Evolutionary conservation across 2,797 vertebrate species (phyloP).

Genomic region (Anabacerthia variegaticeps): DNA sequence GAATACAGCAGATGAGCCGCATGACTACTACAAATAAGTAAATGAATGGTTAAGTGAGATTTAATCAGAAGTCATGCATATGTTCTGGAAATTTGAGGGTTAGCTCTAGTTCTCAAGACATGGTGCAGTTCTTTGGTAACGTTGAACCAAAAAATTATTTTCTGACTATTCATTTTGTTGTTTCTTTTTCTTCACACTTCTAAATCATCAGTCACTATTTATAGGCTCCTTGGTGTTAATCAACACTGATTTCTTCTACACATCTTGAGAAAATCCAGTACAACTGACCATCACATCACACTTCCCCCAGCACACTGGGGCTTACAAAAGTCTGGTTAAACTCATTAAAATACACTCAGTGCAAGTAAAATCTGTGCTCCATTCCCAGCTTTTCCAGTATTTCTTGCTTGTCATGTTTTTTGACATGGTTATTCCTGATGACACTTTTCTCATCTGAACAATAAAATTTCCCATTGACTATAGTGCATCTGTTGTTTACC

Average conservation of each 20-base stretch:
- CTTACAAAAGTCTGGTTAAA: not conserved
- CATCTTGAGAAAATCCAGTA: not conserved
- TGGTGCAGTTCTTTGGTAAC: not conserved
- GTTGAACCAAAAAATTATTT: not conserved
- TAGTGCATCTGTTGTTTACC: not conserved
- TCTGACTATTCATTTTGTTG: not conserved
- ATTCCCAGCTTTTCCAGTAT: not conserved
- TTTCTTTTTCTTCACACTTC: not conserved
- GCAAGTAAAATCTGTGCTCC: not conserved
- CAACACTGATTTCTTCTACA: not conserved
- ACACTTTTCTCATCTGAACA: not conserved
- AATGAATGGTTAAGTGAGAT: not conserved
- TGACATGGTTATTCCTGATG: not conserved
- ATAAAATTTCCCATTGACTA: not conserved
- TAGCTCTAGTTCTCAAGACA: not conserved
- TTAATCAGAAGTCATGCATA: not conserved
- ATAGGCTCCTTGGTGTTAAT: not conserved
- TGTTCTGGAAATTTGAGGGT: not conserved
- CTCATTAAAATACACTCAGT: not conserved
- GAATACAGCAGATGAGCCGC: not conserved
- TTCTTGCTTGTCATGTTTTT: not conserved
- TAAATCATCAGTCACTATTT: not conserved
- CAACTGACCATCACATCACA: not conserved
- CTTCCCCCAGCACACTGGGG: not conserved
- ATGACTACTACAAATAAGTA: not conserved